These are phyloP conservation scores for Rhingia campestris DNA, from an alignment of 2,888 invertebrate species.

Conservation along the genomic window DNA sequence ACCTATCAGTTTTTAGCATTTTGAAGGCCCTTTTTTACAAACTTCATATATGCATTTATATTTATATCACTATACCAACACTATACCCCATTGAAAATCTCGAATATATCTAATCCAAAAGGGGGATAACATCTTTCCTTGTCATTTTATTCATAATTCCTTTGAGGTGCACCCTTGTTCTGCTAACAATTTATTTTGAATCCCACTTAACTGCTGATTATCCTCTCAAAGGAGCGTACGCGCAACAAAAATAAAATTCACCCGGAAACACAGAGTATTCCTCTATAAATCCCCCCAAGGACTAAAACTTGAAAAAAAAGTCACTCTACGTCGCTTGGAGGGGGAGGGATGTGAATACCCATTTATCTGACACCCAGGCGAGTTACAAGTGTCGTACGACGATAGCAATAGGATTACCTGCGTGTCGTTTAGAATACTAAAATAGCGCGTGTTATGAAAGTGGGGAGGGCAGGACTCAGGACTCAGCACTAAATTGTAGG, in stretches of 20 bases:
- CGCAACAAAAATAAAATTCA: background rate
- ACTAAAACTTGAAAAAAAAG: slow-evolving; percentile 1
- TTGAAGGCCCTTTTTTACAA: background rate
- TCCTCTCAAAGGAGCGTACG: background rate
- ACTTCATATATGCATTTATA: background rate
- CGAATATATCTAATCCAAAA: too few relatives aligned
- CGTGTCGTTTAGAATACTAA: slow-evolving; percentile 60
- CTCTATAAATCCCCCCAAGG: background rate
- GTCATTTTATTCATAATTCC: background rate
- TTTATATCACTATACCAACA: too few relatives aligned
- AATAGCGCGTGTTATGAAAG: slow-evolving; percentile 38
- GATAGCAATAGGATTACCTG: slow-evolving; percentile 65
- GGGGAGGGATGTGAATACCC: slow-evolving; percentile 39
- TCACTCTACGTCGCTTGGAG: background rate
- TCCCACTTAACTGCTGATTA: slow-evolving; percentile 15
- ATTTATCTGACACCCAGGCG: slow-evolving; percentile 64
- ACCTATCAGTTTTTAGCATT: background rate
- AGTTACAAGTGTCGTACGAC: slow-evolving; percentile 68
- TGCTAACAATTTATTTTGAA: slow-evolving; percentile 10
- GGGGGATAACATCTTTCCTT: too few relatives aligned
- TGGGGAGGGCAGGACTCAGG: background rate
- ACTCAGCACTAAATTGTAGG: slow-evolving; percentile 37
- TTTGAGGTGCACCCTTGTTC: background rate
- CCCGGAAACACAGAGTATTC: background rate
- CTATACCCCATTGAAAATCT: too few relatives aligned